phyloP scores from a whole-genome alignment of 2,113 vertebrate species.

The Apeltes quadracus region DNA sequence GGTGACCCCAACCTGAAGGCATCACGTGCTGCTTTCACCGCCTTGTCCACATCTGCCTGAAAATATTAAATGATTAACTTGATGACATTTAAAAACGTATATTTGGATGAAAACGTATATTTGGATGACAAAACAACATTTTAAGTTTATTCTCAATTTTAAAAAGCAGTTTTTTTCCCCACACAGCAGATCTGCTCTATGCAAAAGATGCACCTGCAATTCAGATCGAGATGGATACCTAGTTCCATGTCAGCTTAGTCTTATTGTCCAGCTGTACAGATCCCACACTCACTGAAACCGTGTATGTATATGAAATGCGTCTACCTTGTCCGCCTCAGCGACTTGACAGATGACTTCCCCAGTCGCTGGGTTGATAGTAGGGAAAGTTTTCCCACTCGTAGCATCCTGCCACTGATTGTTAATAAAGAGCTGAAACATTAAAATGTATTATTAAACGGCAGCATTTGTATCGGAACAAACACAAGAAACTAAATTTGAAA shows the following conservation, averaged over 20 bases:
- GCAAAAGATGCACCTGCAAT: not conserved
- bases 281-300: not conserved
- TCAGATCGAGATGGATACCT: not conserved
- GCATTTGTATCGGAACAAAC: not conserved
- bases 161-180: no score
- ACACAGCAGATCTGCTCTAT: not conserved
- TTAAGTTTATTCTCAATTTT: not conserved
- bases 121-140: not conserved
- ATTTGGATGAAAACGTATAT: not conserved
- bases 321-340: slow-evolving; percentile 91
- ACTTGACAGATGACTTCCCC: slow-evolving; percentile 94
- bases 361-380: slow-evolving; percentile 90
- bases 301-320: not conserved
- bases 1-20: slow-evolving; percentile 93
- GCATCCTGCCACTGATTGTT: slow-evolving; percentile 95
- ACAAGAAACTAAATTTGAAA: not conserved
- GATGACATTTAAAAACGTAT: not conserved
- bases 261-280: not conserved
- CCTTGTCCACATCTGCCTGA: slow-evolving; percentile 92
- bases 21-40: slow-evolving; percentile 87
- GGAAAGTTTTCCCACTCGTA: slow-evolving; percentile 89
- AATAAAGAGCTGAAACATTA: slow-evolving; percentile 89
- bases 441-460: not conserved
- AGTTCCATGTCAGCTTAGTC: not conserved
- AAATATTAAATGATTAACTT: not conserved